Evolutionary conservation across 2,113 vertebrate species (phyloP).

Genomic region (Cepphus grylle): DNA sequence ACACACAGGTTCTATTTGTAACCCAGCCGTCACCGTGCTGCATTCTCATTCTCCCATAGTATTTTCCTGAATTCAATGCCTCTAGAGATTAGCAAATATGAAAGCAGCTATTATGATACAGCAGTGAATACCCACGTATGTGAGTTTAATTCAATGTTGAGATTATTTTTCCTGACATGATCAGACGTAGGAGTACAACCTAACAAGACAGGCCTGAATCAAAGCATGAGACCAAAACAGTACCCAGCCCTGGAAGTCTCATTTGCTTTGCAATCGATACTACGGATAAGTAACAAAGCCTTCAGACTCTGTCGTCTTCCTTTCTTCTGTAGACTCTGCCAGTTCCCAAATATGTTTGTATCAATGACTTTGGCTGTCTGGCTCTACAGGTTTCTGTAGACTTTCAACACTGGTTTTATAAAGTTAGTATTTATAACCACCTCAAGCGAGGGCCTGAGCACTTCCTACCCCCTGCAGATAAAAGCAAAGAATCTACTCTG

Average conservation of each 20-base stretch:
- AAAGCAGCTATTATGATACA: neutral
- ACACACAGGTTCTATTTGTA: neutral
- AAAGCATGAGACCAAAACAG: neutral
- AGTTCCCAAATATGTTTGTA: neutral
- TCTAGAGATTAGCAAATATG: neutral
- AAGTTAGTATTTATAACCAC: conserved; percentile 37
- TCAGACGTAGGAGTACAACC: neutral
- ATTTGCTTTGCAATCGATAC: neutral
- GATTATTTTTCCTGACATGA: neutral
- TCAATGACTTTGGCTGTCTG: neutral
- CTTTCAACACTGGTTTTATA: neutral
- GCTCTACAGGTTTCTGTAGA: neutral
- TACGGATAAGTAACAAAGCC: neutral
- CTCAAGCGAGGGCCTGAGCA: neutral
- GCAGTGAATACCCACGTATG: neutral
- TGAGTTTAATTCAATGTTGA: neutral
- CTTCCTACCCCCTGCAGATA: neutral
- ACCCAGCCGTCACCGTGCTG: rapidly evolving
- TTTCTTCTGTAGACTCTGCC: neutral
- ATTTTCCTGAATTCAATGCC: neutral
- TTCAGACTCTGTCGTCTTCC: neutral
- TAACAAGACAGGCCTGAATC: neutral
- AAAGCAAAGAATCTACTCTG: conserved; percentile 3
- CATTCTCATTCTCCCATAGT: neutral
- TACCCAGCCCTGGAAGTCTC: neutral